Base-by-base conservation (phyloP, 2,888 invertebrate genomes). In the Epinotia nisella region DNA sequence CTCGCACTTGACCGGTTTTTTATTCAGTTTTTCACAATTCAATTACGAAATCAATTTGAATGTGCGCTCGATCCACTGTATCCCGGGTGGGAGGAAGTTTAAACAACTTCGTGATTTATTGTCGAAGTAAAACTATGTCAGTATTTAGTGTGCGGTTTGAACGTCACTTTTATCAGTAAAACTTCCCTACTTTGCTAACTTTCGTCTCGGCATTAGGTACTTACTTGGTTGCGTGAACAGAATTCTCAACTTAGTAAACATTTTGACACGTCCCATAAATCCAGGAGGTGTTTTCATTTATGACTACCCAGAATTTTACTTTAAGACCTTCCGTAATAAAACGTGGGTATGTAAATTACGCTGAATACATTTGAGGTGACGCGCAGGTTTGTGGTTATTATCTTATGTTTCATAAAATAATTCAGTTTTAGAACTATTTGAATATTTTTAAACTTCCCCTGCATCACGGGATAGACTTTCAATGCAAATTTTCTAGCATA, bases 71-170 rank as follows among this genome's bases (percentile, higher is more conserved):
- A 17, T 64, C 56, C 53, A n/a, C 39, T 69, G 62, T 69, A 59
- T 58, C 24, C 51, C 45, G n/a, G 17, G 81, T 82, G 78, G 77
- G 78, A 79, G 77, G 76, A 82, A 85, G 78, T 85, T 79, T 79
- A 82, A 85, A 87, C 85, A 81, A 83, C 78, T 90, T 85, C 77
- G 83, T 89, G 87, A 90, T 90, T 90, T 90, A 90, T 90, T 87
- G 83, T 83, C 83, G 86, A 82, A 84, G 82, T 84, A 82, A 81
- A 90, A 90, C 89, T 89, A 86, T 85, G 85, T 82, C 78, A 85
- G 85, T 87, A 86, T 88, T 87, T 88, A 88, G 87, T 87, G 83
- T 82, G 80, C 82, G 85, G 86, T 85, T 84, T 78, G 81, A 79
- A 81, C 84, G 84, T 87, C 86, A 85, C 82, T 81, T 82, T 86